Evolutionary conservation across 1,140 invertebrate genomes (phyloP), one percentile per base, ranked within the genome.

Genomic region (Reticulitermes speratus): DNA sequence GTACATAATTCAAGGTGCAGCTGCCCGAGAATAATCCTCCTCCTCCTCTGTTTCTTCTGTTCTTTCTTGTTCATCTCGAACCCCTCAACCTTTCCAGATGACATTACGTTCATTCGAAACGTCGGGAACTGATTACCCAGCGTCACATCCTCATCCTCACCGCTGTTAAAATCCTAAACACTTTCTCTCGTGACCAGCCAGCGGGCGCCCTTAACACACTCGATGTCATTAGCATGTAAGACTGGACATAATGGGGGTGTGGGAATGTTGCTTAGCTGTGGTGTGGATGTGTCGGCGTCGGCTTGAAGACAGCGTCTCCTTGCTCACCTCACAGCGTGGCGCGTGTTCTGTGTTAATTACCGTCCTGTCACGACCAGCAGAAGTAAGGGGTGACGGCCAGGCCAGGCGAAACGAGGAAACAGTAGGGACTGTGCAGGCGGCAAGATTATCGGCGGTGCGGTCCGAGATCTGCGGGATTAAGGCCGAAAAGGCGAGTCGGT

Each of bases 401-500:
- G 65, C 25, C 7, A 75, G 38, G n/a, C 65, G 65, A 25, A 6
- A 2, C 65, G n/a, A 75, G n/a, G 65, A 30, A 75, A 75, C 65
- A 75, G 65, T 75, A 14, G 65, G 65, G 65, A 75, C 30, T 75
- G 25, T 12, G 8, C 1, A 25, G n/a, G 59, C 21, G n/a, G 65
- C 3, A 25, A 75, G 65, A 75, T 75, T 75, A 75, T 30, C 65
- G 65, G n/a, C n/a, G 65, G 65, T 25, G n/a, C n/a, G 65, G 65
- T 25, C 65, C 65, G 65, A 75, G 65, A 75, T 75, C 65, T 75
- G n/a, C 25, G n/a, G 65, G 65, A 75, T 75, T 75, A 75, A 75
- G 65, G n/a, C n/a, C 65, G 5, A 75, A 75, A 75, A 75, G 65
- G 65, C 25, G 65, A 75, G 25, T 75, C 65, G n/a, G 65, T 30